Evolutionary conservation across 2,888 invertebrate species (phyloP).

Genomic region (Prosapia bicincta): DNA sequence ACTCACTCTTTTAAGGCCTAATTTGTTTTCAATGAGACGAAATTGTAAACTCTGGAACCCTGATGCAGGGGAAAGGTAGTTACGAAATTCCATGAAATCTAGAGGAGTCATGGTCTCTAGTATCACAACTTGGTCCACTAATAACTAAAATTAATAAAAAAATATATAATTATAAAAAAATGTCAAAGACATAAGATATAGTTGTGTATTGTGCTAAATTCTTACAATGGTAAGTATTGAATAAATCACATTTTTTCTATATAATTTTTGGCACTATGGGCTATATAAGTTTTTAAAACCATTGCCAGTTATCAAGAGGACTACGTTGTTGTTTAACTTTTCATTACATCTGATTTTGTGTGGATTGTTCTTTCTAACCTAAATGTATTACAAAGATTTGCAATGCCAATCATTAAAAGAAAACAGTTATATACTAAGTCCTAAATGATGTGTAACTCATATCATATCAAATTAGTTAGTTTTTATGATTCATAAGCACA

Average conservation of each 20-base stretch:
- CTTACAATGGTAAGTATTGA: conserved; percentile 10
- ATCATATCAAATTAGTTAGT: too few species aligned
- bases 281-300: not conserved
- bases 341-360: too few species aligned
- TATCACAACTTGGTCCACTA: conserved; percentile 96
- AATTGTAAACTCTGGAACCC: conserved; percentile 98
- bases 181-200: conserved; percentile 5
- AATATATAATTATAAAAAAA: too few species aligned
- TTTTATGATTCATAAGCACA: too few species aligned
- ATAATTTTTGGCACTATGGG: not conserved
- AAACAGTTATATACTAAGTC: too few species aligned
- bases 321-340: too few species aligned
- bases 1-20: conserved; percentile 56
- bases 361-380: too few species aligned
- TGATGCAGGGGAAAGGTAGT: conserved; percentile 90
- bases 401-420: too few species aligned
- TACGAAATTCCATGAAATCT: conserved; percentile 97
- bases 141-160: conserved; percentile 60
- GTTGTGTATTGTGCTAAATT: not conserved
- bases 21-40: conserved; percentile 91
- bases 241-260: conserved; percentile 3
- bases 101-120: conserved; percentile 98
- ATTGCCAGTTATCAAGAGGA: too few species aligned
- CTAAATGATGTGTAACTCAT: too few species aligned
- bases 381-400: too few species aligned